Evolutionary conservation across 2,797 vertebrate genomes (phyloP).

Genomic region (Triplophysa bombifrons): DNA sequence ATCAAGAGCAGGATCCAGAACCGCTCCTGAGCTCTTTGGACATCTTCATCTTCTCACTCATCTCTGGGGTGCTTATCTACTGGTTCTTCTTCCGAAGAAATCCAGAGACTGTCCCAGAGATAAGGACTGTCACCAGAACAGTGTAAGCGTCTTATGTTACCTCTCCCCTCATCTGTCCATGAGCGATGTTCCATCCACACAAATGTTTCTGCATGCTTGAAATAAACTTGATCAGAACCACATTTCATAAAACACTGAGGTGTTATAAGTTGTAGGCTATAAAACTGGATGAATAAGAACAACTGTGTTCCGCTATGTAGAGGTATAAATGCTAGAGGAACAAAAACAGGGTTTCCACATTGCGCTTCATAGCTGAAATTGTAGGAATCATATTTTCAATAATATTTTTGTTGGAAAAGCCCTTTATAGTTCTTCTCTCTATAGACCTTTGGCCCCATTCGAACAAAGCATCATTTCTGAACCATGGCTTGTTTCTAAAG

Average conservation of each 20-base stretch:
- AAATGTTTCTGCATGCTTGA: constrained; percentile 4
- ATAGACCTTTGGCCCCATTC: constrained; percentile 24
- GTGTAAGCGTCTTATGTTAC: constrained; percentile 54
- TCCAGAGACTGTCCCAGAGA: constrained; percentile 74
- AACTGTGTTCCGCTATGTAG: background rate
- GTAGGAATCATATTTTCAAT: background rate
- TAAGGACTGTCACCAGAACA: constrained; percentile 68
- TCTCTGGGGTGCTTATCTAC: constrained; percentile 77
- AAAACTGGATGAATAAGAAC: background rate
- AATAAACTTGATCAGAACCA: background rate
- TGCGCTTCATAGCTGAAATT: background rate
- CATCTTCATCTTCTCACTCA: constrained; percentile 76
- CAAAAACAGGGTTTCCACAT: background rate
- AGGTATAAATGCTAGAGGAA: background rate
- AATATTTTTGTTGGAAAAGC: constrained; percentile 26
- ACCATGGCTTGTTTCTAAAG: constrained; percentile 20
- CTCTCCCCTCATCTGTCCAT: background rate
- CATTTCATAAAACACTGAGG: constrained; percentile 3
- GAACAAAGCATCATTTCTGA: constrained; percentile 31
- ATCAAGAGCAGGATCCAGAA: constrained; percentile 55
- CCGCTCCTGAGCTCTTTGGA: constrained; percentile 71
- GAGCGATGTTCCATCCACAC: constrained; percentile 12
- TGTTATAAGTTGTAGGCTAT: background rate
- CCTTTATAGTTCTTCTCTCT: constrained; percentile 1
- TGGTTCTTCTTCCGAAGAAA: constrained; percentile 82